Base-by-base conservation (phyloP, 1,140 invertebrate species). In the Himalopsyche phryganea region DNA sequence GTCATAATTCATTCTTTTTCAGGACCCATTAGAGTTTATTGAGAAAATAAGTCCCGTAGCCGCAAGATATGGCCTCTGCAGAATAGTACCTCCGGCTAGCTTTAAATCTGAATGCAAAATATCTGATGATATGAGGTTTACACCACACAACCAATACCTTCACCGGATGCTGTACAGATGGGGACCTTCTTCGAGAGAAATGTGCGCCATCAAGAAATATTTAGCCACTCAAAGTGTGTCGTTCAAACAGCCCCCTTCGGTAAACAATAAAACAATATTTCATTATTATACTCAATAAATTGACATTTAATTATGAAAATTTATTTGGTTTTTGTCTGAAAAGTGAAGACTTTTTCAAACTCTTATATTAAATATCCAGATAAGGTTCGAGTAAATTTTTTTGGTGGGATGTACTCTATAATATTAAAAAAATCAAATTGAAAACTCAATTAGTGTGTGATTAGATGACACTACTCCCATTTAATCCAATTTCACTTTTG, bases 41-140 rank as follows among this genome's bases (percentile, higher is more conserved):
- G 87, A 91, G 59, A 86, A 88, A 60, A 94, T 97, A 17, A 81
- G 85, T 48, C 80, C 84, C 0, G 76, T 85, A 54, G 92, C 91
- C 0, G 87, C 91, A 55, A 83, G 87, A 53, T 94, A 85, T 74
- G 94, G 94, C 0, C 85, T 96, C 58, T 96, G 92, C 68, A 83
- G 88, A 66, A 90, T 96, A 33, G 85, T 96, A 23, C 91, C 94
- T n/a, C 94, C 94, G 0, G 68, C 80, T 5, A 86, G 80, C 67
- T 96, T 95, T 68, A 91, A 91, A 79, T 89, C 92, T 0, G 89
- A 93, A 66, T 95, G 92, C 68, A 88, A 89, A 68, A 85, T 96
- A 0, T 84, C 85, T 33, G 90, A 90, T 67, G 88, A 89, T 66
- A 90, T 92, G 83, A 76, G 88, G 48, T 97, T 96, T 67, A 91